Evolutionary conservation across 1,140 invertebrate species (phyloP), one percentile per base, ranked within the genome.

Genomic region (Phymorhynchus buccinoides): DNA sequence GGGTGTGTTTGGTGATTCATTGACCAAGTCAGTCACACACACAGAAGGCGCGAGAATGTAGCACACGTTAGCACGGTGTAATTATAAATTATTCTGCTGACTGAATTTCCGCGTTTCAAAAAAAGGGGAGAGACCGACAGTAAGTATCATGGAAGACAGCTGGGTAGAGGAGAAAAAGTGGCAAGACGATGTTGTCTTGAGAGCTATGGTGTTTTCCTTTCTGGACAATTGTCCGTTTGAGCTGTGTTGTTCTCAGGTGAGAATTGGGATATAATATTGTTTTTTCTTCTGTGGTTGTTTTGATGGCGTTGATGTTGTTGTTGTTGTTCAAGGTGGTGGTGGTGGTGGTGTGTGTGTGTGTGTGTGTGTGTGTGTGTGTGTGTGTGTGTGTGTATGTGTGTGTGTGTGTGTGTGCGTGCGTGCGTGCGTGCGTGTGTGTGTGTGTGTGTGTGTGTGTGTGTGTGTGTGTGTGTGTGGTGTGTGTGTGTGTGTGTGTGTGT

Each of bases 341-440:
- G 62, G 7, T 27, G 7, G 27, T 30, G n/a, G 30, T 73, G 68
- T 35, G n/a, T 73, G 68, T 73, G 68, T 73, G 68, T 73, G 68
- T 73, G 68, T 37, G 68, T 73, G 68, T 37, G 68, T 73, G 68
- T 37, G 68, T 73, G 68, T 37, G 68, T 73, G 68, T 73, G 68
- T 37, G 68, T 73, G 68, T 37, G 68, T 73, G 68, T 30, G 68
- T 66, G 62, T n/a, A 12, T 66, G 62, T n/a, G 62, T 73, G 68
- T 32, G 68, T 73, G 68, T 18, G n/a, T 73, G 68, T 32, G n/a
- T 73, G 68, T 32, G n/a, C 37, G 68, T 32, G 32, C 37, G 68
- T 32, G 68, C 30, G 62, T n/a, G 62, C 30, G 62, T n/a, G 62
- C 30, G 62, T n/a, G 62, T 66, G 62, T 27, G 9, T 66, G 62